A percentile compares a stretch with the other conserved stretches of the same genome.
phyloP scores from a whole-genome alignment of 1,140 invertebrate species.

The Drosophila repletoides region DNA sequence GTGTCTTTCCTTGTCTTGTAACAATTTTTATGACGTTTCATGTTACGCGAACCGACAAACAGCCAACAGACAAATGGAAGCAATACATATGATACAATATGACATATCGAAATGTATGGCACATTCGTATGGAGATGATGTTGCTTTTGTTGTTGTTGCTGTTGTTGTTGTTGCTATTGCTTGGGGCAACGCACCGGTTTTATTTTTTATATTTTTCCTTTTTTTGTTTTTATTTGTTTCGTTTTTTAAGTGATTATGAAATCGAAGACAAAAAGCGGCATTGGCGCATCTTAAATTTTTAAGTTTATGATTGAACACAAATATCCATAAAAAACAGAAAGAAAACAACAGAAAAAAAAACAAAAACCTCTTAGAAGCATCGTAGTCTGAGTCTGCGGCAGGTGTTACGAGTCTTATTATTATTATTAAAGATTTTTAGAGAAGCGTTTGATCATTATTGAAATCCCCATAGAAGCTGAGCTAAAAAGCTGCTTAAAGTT shows the following conservation, averaged over 20 bases:
- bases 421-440: background rate
- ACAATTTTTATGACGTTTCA: constrained; percentile 72
- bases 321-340: background rate
- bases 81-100: constrained; percentile 20
- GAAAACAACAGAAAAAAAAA: too few relatives aligned
- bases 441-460: constrained; percentile 21
- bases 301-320: background rate
- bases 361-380: too few relatives aligned
- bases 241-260: constrained; percentile 59
- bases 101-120: constrained; percentile 34
- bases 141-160: background rate
- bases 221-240: constrained; percentile 8
- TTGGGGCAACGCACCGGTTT: constrained; percentile 21
- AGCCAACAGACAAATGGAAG: constrained; percentile 9
- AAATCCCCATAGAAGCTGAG: constrained; percentile 1
- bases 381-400: constrained; percentile 18
- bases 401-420: constrained; percentile 47
- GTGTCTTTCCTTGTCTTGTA: constrained; percentile 42
- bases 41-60: constrained; percentile 53
- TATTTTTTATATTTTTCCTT: background rate
- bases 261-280: constrained; percentile 33
- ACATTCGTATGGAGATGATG: constrained; percentile 42
- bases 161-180: constrained; percentile 7
- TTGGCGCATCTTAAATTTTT: constrained; percentile 11
- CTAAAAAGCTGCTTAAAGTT: constrained; percentile 61